Conservation (phyloP, 2,888 invertebrate species). For the Villa cingulata region DNA sequence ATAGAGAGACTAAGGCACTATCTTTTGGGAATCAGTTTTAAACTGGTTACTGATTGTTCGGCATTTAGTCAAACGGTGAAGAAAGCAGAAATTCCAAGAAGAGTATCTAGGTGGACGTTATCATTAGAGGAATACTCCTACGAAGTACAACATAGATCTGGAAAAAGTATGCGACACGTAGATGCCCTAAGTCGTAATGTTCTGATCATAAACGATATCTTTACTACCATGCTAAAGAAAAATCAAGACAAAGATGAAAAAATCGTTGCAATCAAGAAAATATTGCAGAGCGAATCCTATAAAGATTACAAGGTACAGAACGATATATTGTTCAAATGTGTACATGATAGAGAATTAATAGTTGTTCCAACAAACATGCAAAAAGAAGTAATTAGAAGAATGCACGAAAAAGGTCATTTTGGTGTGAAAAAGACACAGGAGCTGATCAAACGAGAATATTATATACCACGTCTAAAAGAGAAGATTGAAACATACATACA, state of each 20-base stretch:
- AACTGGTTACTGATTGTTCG: conserved; percentile 8
- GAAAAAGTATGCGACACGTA: neutral
- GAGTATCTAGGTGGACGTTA: neutral
- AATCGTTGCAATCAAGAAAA: no score
- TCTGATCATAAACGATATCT: no score
- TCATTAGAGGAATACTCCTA: neutral
- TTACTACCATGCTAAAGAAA: no score
- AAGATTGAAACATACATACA: neutral
- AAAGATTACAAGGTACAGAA: no score
- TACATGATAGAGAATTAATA: no score
- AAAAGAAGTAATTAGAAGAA: neutral
- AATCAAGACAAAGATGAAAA: no score
- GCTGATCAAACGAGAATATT: neutral
- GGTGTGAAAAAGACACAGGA: neutral
- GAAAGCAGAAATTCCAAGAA: neutral
- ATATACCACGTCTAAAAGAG: neutral
- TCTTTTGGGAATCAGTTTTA: conserved; percentile 11
- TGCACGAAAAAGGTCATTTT: neutral
- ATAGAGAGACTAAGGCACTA: conserved; percentile 16
- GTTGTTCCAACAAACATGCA: neutral
- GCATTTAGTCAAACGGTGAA: conserved; percentile 5
- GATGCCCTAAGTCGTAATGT: no score
- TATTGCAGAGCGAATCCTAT: no score
- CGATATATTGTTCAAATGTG: no score
- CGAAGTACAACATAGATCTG: neutral